A percentile compares a stretch with the other conserved stretches of the same genome.
phyloP scores from a whole-genome alignment of 2,888 invertebrate species.

The Raillietiella orientalis region DNA sequence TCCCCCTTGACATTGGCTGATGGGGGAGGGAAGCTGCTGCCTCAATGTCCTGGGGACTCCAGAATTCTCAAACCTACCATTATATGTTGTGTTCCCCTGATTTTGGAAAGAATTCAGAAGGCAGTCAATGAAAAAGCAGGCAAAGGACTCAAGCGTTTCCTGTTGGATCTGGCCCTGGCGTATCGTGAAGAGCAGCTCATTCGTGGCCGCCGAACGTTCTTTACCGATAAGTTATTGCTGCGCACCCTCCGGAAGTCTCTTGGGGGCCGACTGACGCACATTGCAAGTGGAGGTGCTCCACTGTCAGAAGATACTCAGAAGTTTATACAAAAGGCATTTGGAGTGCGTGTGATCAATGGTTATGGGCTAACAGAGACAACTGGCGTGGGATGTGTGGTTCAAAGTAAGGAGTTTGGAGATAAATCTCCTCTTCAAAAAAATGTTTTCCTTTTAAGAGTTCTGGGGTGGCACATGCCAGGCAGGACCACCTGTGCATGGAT shows the following conservation, averaged over 20 bases:
- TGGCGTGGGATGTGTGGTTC: conserved; percentile 53
- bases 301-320: conserved; percentile 78
- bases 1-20: conserved; percentile 76
- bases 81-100: conserved; percentile 86
- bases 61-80: conserved; percentile 65
- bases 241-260: conserved; percentile 31
- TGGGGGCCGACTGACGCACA: conserved; percentile 58
- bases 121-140: conserved; percentile 78
- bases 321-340: conserved; percentile 67
- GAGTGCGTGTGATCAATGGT: conserved; percentile 62
- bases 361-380: conserved; percentile 94
- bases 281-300: conserved; percentile 83
- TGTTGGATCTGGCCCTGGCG: no score
- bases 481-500: conserved; percentile 53
- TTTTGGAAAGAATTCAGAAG: conserved; percentile 89
- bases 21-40: conserved; percentile 76
- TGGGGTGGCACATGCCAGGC: conserved; percentile 55
- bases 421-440: no score
- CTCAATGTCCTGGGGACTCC: conserved; percentile 78
- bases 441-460: no score
- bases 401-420: conserved; percentile 7
- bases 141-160: no score
- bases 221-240: conserved; percentile 23
- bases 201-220: no score
- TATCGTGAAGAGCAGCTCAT: no score